These are phyloP conservation scores for Ctena decussata DNA, from an alignment of 2,888 invertebrate species.

Conservation along the genomic window DNA sequence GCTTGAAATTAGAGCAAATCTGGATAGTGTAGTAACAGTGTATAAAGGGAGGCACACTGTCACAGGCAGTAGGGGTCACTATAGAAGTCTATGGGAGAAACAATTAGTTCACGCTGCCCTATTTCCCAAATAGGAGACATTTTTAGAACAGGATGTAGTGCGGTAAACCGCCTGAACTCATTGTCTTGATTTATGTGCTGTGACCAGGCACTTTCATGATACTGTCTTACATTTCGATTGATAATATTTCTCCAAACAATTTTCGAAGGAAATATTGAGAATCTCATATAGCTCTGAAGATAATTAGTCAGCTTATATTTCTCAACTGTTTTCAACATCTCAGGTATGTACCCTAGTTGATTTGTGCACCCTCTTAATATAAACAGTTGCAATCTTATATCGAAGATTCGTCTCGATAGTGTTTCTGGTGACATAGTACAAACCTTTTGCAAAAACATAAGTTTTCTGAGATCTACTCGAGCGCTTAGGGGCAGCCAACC, in stretches of 20 bases:
- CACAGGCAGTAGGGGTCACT: too few relatives aligned
- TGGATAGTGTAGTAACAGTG: too few relatives aligned
- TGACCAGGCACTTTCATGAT: not conserved
- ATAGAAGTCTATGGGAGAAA: too few relatives aligned
- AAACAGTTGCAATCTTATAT: not conserved
- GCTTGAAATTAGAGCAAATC: too few relatives aligned
- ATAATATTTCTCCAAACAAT: not conserved
- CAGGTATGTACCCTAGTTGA: not conserved
- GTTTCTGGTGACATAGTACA: not conserved
- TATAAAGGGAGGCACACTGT: too few relatives aligned
- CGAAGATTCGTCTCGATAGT: not conserved
- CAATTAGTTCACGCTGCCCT: too few relatives aligned
- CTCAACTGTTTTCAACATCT: not conserved
- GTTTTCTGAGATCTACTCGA: not conserved
- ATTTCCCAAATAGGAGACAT: not conserved
- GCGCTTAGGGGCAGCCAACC: not conserved
- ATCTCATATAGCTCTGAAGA: not conserved
- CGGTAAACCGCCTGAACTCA: not conserved
- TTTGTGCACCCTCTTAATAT: not conserved
- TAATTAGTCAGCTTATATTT: not conserved
- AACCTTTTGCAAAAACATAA: constrained; percentile 1
- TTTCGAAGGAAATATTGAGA: not conserved
- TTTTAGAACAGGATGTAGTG: not conserved
- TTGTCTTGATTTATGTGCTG: not conserved
- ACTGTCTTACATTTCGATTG: not conserved